Base-by-base conservation (phyloP, 92 coral and sea anemone species). In the Phenganax subtilis region DNA sequence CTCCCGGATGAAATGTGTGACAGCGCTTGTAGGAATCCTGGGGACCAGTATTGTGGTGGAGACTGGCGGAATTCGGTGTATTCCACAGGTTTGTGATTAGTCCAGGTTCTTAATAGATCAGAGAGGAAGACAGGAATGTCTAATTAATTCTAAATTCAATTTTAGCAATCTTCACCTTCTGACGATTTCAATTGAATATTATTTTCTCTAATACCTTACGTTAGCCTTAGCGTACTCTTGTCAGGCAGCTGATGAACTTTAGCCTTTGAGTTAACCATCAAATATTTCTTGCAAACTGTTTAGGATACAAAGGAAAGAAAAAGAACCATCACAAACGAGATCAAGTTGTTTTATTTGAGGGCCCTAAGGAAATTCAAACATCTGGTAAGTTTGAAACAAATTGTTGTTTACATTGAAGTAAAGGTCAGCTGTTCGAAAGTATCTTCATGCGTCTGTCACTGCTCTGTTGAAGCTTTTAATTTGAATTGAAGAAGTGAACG, bases 61-160 rank as follows among this genome's bases (percentile, higher is more conserved):
- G 91, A 93, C 54, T 93, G 97, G 97, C 90, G 91, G 55, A 93
- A 88, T 60, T 93, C 97, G 20, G 67, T 93, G 51, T 93, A 87
- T 58, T 83, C 85, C 78, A 93, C 97, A 85, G 97, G 97, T 93
- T 51, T 11, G 66, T 12, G 25, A 12, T 12, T 12, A 51, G 29
- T 31, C 27, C 28, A 69, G 12, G 17, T 69, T 65, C 16, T 37
- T 37, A 37, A 1, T 37, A 37, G 47, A 37, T 37, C 47, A 37
- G 47, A 37, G 47, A 37, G 47, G 47, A 37, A 37, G 5, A 37
- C 47, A 37, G 47, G 47, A 37, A 37, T 37, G 47, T 37, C 47
- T 2, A 37, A 2, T 37, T 37, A 2, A 37, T 37, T 37, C 5
- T 5, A 37, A 37, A 37, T 37, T 37, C 47, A 37, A 37, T 37